Percentiles rank a stretch among this genome's conserved stretches.
These are phyloP conservation scores for Stenurella melanura DNA, from an alignment of 2,888 invertebrate species.

Conservation along the genomic window DNA sequence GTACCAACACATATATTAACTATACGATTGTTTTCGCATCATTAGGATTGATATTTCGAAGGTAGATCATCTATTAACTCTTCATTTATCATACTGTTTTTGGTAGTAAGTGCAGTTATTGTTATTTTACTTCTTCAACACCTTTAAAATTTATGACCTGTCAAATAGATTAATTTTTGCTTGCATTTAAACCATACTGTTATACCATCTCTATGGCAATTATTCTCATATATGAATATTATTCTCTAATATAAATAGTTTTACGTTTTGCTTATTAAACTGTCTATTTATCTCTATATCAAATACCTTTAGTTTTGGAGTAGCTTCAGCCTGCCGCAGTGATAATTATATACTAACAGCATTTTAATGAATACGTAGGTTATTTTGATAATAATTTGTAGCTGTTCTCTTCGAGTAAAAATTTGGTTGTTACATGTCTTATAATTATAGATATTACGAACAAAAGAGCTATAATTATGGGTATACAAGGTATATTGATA, in stretches of 20 bases:
- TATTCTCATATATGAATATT: neutral
- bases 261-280: constrained; percentile 1
- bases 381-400: constrained; percentile 20
- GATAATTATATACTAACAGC: constrained; percentile 9
- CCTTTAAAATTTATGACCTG: neutral
- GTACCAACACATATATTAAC: too few relatives aligned
- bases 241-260: neutral
- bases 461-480: constrained; percentile 8
- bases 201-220: neutral
- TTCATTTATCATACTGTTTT: too few relatives aligned
- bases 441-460: constrained; percentile 13
- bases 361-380: constrained; percentile 11
- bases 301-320: neutral
- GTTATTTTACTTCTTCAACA: too few relatives aligned
- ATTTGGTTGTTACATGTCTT: constrained; percentile 15
- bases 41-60: too few relatives aligned
- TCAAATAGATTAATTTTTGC: neutral
- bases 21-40: too few relatives aligned
- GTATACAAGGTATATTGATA: neutral
- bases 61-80: too few relatives aligned
- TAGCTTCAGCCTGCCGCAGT: neutral
- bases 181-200: neutral
- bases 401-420: constrained; percentile 8
- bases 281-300: constrained; percentile 7
- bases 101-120: too few relatives aligned